Evolutionary conservation across 2,888 invertebrate genomes (phyloP), one percentile per base, ranked within the genome.

Genomic region (Eledona agricola): DNA sequence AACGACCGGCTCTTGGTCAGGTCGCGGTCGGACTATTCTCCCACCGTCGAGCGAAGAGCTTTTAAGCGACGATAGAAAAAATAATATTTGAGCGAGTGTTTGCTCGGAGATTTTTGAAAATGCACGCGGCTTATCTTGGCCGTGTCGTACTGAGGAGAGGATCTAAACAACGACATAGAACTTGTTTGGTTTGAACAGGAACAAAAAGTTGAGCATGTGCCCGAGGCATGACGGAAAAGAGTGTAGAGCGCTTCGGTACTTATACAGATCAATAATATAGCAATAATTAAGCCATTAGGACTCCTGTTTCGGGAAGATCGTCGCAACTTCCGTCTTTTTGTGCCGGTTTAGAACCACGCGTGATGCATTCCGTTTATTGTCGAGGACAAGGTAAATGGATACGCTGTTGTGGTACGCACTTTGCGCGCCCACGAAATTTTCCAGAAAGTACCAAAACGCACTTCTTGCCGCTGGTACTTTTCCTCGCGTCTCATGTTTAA

Each of bases 191-290:
- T 55, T 51, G 55, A 57, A 52, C 55, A 54, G 50, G 54, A 58
- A 60, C 55, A 64, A 63, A 64, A 62, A 57, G 58, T 55, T 56
- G 57, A 57, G 51, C 58, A 58, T 56, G 54, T 54, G 60, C 60
- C 57, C 43, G 51, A 42, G 59, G 60, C 59, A 49, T 58, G 59
- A 25, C 47, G 51, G 58, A 57, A 59, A 51, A 55, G 31, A 58
- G 54, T 60, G 40, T 53, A 50, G 57, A 58, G 62, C 40, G 32
- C 57, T 57, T 58, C 37, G 17, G 26, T 42, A 43, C 42, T 13
- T 42, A 40, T 37, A 34, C 15, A 19, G 26, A 6, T 13, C 28
- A 25, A 38, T 34, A 28, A 13, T 7, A 15, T 29, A 12, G 16
- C 40, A 47, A 53, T 53, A 53, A 53, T 53, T 53, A 53, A n/a